Percentiles rank a stretch among this genome's conserved stretches.
Conservation (phyloP, 2,888 invertebrate species). For the Epinotia nisella region DNA sequence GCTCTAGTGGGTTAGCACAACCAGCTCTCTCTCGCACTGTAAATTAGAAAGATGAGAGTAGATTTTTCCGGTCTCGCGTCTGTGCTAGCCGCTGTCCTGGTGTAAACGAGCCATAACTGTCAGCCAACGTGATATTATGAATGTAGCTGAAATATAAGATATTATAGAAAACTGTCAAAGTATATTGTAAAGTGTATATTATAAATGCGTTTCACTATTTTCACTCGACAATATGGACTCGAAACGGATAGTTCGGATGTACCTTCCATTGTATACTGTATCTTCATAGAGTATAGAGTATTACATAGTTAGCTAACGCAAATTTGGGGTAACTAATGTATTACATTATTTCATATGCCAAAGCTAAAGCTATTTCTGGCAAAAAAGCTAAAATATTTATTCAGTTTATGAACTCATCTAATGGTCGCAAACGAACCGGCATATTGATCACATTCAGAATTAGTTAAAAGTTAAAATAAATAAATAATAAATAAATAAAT, state of each 20-base stretch:
- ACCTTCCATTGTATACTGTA: conserved; percentile 57
- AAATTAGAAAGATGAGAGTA: too few species aligned
- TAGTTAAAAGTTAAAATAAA: too few species aligned
- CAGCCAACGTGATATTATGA: conserved; percentile 75
- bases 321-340: conserved; percentile 46
- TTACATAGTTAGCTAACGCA: conserved; percentile 50
- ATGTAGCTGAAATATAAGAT: conserved; percentile 65
- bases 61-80: too few species aligned
- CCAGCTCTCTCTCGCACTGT: too few species aligned
- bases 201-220: conserved; percentile 59
- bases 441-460: too few species aligned
- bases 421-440: too few species aligned
- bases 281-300: conserved; percentile 41
- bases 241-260: conserved; percentile 56
- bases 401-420: too few species aligned
- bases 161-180: conserved; percentile 55
- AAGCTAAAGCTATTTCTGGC: not conserved
- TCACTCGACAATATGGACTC: conserved; percentile 73
- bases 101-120: conserved; percentile 47
- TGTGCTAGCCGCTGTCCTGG: not conserved
- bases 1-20: too few species aligned
- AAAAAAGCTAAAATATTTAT: too few species aligned
- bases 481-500: too few species aligned
- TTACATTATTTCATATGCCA: conserved; percentile 17
- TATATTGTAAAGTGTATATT: conserved; percentile 55